These are phyloP conservation scores for Dynastes tityus DNA, from an alignment of 2,888 invertebrate species.

Conservation along the genomic window DNA sequence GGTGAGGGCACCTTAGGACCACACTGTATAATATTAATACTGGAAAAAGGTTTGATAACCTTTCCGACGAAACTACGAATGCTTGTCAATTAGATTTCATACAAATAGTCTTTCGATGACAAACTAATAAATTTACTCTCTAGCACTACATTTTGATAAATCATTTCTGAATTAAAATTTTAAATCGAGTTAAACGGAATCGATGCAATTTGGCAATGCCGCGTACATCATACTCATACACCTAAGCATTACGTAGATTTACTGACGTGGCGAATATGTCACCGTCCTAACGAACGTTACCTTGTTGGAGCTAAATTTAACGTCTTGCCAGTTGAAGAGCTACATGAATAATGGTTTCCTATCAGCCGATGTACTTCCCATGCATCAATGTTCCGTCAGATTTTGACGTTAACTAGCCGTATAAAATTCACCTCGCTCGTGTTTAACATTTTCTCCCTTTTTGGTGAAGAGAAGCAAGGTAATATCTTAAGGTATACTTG, in stretches of 20 bases:
- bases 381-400: constrained; percentile 56
- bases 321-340: constrained; percentile 49
- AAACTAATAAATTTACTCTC: too few relatives aligned
- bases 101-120: too few relatives aligned
- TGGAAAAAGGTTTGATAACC: too few relatives aligned
- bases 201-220: too few relatives aligned
- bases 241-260: neutral
- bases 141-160: too few relatives aligned
- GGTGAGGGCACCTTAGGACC: too few relatives aligned
- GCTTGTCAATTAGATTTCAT: too few relatives aligned
- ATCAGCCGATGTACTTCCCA: constrained; percentile 53
- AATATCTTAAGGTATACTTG: neutral
- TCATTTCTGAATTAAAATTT: too few relatives aligned
- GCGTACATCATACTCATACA: too few relatives aligned
- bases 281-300: constrained; percentile 34
- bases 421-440: constrained; percentile 32
- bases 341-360: constrained; percentile 54
- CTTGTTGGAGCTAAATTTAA: constrained; percentile 44
- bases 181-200: too few relatives aligned
- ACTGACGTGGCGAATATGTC: constrained; percentile 20
- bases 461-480: neutral
- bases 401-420: constrained; percentile 51
- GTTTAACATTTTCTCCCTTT: constrained; percentile 18
- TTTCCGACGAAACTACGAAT: too few relatives aligned
- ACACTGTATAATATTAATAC: too few relatives aligned